phyloP scores from a whole-genome alignment of 1,140 invertebrate genomes.

The Venturia canescens region DNA sequence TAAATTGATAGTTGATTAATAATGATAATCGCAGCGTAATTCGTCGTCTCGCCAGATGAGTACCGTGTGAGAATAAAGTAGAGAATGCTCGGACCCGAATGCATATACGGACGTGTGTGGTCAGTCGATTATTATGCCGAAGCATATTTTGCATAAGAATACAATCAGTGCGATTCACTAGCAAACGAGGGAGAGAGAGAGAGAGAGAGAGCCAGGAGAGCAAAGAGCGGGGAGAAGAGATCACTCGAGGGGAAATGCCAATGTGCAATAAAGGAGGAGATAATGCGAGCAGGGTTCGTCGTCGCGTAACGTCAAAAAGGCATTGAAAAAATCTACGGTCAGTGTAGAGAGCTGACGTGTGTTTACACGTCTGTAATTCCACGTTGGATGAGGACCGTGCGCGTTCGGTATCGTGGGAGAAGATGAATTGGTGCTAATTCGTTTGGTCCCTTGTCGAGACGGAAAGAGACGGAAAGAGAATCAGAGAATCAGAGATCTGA shows the following conservation, averaged over 20 bases:
- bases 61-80: background rate
- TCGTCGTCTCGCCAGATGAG: slow-evolving; percentile 4
- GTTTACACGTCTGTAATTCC: slow-evolving; percentile 20
- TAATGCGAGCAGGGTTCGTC: slow-evolving; percentile 43
- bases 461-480: background rate
- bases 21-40: slow-evolving; percentile 17
- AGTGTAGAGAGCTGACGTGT: background rate
- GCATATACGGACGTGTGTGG: slow-evolving; percentile 36
- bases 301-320: slow-evolving; percentile 57
- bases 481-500: background rate
- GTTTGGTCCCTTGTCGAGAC: slow-evolving; percentile 45
- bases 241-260: slow-evolving; percentile 53
- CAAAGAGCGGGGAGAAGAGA: slow-evolving; percentile 2
- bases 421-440: slow-evolving; percentile 57
- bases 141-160: slow-evolving; percentile 68
- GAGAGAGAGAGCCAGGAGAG: background rate
- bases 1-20: background rate
- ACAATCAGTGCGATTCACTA: slow-evolving; percentile 68
- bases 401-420: slow-evolving; percentile 16
- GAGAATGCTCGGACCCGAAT: background rate
- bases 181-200: slow-evolving; percentile 48
- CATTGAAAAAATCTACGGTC: slow-evolving; percentile 45
- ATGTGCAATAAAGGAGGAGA: slow-evolving; percentile 53
- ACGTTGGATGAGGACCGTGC: slow-evolving; percentile 50
- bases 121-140: slow-evolving; percentile 53